Base-by-base conservation (phyloP, 2,113 vertebrate genomes). In the Girardinichthys multiradiatus region DNA sequence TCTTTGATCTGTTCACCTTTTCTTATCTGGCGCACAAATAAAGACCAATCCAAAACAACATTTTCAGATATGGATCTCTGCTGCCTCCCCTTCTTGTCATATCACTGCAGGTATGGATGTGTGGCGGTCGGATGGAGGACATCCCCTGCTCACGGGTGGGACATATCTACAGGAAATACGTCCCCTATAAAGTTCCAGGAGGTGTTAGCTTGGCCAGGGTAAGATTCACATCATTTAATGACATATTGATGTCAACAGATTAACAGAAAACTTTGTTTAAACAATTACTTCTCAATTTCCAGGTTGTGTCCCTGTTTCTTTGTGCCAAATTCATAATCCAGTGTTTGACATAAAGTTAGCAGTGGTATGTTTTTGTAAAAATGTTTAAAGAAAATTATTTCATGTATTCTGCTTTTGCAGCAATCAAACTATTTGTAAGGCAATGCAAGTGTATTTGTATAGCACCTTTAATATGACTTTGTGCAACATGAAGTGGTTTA, bases 131-230 rank as follows among this genome's bases (percentile, higher is more conserved):
- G 12, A 95, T 95, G 94, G 94, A 95, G 91, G 94, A 95, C 88
- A 91, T 94, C 35, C 94, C 94, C 10, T 99, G 98, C 90, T 99
- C 98, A 70, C 92, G 98, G 79, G 98, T 99, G 45, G 98, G 98
- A 6, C 98, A 99, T 78, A 99, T 99, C 90, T 99, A 99, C 91
- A 94, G 98, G 86, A 99, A 99, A 92, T 99, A 98, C 0, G 97
- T 99, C 57, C 98, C 98, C 3, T 99, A 99, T 92, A 99, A 97
- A 74, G 96, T 99, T 57, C 97, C 98, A 0, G 95, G 96, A 7
- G 98, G 98, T 54, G 95, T 99, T 90, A 99, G 97, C 84, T 88
- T 99, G 82, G 96, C 97, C 51, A 91, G 95, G 92, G 97, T 98
- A 94, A 96, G 94, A 92, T 60, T 79, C 2, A 26, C 24, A 24